These are phyloP conservation scores for Meiosimyza platycephala DNA, from an alignment of 2,888 invertebrate genomes.

Conservation along the genomic window DNA sequence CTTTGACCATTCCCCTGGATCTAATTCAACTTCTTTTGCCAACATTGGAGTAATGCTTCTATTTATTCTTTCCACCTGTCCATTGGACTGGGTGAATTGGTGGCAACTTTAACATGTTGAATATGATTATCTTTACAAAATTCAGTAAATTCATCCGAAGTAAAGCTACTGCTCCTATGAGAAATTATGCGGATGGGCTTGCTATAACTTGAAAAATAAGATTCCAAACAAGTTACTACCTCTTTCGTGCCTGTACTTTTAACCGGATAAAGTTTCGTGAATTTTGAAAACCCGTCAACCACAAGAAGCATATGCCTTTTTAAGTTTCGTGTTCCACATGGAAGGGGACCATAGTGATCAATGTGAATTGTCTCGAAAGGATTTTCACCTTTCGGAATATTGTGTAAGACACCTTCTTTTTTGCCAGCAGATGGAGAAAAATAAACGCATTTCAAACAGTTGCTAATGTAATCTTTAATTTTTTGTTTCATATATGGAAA, in stretches of 20 bases:
- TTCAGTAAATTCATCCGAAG: slow-evolving; percentile 8
- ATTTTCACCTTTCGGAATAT: slow-evolving; percentile 4
- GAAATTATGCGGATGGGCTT: neutral
- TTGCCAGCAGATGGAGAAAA: neutral
- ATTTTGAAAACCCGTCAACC: slow-evolving; percentile 35
- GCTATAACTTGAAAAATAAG: slow-evolving; percentile 21
- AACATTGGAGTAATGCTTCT: neutral
- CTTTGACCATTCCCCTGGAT: slow-evolving; percentile 1
- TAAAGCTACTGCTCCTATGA: neutral
- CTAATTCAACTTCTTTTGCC: neutral
- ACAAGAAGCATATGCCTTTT: slow-evolving; percentile 30
- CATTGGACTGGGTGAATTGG: slow-evolving; percentile 37
- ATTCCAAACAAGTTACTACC: slow-evolving; percentile 26
- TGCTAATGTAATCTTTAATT: neutral
- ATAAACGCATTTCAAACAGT: slow-evolving; percentile 12
- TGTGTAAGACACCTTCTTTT: slow-evolving; percentile 10
- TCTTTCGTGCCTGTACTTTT: slow-evolving; percentile 23
- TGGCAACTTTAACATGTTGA: slow-evolving; percentile 29
- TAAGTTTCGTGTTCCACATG: slow-evolving; percentile 18
- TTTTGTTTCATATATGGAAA: slow-evolving; percentile 16
- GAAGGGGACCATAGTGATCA: slow-evolving; percentile 33
- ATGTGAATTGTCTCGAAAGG: slow-evolving; percentile 24
- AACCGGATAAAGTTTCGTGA: slow-evolving; percentile 2
- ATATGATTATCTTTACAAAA: slow-evolving; percentile 7
- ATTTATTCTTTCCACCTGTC: slow-evolving; percentile 33